Conservation (phyloP, 2,113 vertebrate species). For the Thermophis baileyi region DNA sequence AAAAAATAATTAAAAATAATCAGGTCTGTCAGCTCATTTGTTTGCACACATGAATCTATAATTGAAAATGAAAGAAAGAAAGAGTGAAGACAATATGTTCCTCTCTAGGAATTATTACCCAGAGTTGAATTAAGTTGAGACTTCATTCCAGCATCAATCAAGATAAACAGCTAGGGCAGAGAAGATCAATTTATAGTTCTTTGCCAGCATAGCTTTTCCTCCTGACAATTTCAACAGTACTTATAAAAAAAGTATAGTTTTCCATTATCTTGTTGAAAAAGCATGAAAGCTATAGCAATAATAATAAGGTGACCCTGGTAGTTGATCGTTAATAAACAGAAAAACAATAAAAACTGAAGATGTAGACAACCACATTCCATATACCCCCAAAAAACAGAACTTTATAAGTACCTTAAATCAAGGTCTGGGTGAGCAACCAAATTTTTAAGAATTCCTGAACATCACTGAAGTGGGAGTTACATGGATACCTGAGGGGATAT, state of each 20-base stretch:
- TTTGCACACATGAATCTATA: neutral
- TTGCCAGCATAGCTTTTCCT: neutral
- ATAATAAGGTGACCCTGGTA: neutral
- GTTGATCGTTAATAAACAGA: neutral
- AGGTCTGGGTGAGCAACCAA: neutral
- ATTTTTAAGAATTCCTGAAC: neutral
- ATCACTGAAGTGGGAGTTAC: neutral
- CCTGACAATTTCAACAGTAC: neutral
- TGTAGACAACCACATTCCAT: neutral
- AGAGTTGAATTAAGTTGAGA: neutral
- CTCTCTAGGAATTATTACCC: neutral
- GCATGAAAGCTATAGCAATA: neutral
- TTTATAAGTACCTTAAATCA: neutral
- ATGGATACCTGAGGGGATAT: neutral
- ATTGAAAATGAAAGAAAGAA: neutral
- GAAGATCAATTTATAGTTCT: neutral
- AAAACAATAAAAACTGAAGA: neutral
- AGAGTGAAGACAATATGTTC: neutral
- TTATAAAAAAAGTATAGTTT: neutral
- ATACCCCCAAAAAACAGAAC: neutral
- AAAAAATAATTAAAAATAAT: neutral
- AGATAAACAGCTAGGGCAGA: neutral
- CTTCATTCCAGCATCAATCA: neutral
- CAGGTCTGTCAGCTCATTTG: neutral
- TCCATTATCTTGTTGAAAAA: neutral